phyloP scores from a whole-genome alignment of 2,797 vertebrate species.

The Cuculus canorus region DNA sequence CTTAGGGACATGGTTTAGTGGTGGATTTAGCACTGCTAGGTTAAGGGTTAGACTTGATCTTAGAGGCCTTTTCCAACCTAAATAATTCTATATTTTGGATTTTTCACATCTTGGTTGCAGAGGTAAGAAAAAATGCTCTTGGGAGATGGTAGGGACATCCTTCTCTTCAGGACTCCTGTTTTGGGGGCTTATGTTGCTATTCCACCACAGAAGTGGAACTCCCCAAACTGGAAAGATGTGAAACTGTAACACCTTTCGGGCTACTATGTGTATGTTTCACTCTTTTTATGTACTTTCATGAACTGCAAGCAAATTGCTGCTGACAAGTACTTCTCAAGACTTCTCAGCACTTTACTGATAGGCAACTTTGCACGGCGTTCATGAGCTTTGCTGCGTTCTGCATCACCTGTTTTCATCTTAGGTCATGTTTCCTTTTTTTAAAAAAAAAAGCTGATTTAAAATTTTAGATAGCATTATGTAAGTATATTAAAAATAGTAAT shows the following conservation, averaged over 20 bases:
- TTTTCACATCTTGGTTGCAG: not conserved
- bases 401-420: not conserved
- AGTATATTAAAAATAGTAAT: not conserved
- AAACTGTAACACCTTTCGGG: not conserved
- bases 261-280: no score
- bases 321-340: not conserved
- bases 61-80: no score
- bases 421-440: not conserved
- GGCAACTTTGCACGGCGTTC: not conserved
- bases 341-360: not conserved
- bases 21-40: no score
- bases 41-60: no score
- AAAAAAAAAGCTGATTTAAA: not conserved
- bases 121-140: not conserved
- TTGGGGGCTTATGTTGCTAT: not conserved
- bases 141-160: not conserved
- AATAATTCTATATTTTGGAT: not conserved
- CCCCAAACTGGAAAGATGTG: not conserved
- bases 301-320: not conserved
- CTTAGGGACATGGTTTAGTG: no score
- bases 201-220: not conserved
- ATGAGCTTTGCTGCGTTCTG: not conserved
- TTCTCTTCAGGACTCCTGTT: not conserved
- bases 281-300: not conserved
- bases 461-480: not conserved